Evolutionary conservation across 2,888 invertebrate genomes (phyloP), one percentile per base, ranked within the genome.

Genomic region (Parnassius orleans): DNA sequence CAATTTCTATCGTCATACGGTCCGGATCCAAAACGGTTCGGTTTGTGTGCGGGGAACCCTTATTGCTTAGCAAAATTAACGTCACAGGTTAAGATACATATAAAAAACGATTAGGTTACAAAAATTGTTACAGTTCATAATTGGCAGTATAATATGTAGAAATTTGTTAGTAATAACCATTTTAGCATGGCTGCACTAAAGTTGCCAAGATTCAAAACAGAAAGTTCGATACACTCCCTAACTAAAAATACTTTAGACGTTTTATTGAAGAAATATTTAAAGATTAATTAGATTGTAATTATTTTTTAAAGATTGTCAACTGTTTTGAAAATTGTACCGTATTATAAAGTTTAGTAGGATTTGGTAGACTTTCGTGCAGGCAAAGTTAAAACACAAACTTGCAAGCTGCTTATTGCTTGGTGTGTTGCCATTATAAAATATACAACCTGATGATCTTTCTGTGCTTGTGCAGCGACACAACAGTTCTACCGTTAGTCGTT

Each of bases 381-480:
- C 48, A 19, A 10, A 24, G 10, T 14, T 2, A 7, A 48, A 14
- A 15, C 54, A 12, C 44, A 10, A 24, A 53, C 41, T 60, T 42
- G 50, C 55, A 44, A 42, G 42, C 12, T 54, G 67, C 66, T 65
- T 68, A 63, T 62, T 53, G 65, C 61, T 60, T 64, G 12, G 61
- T 66, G 61, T 60, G 63, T 24, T 53, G 42, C 53, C 55, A 54
- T 41, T 53, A 50, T 46, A n/a, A 65, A 64, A 56, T 63, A 68
- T 51, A 60, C 63, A 66, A 54, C 74, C 75, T 79, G 72, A 82
- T 78, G 76, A 83, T 68, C 70, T 81, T 86, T 87, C 84, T 86
- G 79, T 87, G 82, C 76, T 83, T 85, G 81, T 80, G 76, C 88
- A 91, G 91, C 83, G 87, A 85, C 73, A 84, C 84, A 75, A 86